phyloP scores from a whole-genome alignment of 1,140 invertebrate genomes.

The Eriosoma lanigerum region DNA sequence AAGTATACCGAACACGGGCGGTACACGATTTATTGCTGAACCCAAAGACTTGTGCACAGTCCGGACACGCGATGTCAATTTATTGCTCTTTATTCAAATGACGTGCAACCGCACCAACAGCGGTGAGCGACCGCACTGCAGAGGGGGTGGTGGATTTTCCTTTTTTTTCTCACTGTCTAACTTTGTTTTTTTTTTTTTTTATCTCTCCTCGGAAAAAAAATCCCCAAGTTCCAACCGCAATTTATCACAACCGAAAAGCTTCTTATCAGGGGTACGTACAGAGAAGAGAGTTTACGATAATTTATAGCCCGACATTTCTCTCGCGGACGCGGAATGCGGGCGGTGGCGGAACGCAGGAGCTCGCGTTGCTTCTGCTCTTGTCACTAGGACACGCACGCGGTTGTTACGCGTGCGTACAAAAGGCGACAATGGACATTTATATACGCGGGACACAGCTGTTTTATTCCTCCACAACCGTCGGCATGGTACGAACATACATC shows the following conservation, averaged over 20 bases:
- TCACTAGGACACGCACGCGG: background rate
- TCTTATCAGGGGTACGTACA: conserved; percentile 21
- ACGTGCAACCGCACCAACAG: background rate
- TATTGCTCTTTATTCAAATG: conserved; percentile 52
- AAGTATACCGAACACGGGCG: background rate
- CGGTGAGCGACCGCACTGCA: background rate
- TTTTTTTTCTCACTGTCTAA: background rate
- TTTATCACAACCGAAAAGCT: conserved; percentile 51
- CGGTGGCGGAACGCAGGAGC: background rate
- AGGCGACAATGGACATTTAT: conserved; percentile 42
- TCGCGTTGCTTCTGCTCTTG: background rate
- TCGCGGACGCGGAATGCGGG: conserved; percentile 22
- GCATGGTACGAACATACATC: background rate
- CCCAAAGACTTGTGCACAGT: conserved; percentile 29
- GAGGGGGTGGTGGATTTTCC: background rate
- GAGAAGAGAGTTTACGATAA: conserved; percentile 40
- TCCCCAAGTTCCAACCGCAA: conserved; percentile 43
- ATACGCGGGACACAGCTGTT: conserved; percentile 14
- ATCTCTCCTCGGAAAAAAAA: conserved; percentile 41
- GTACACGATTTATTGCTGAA: conserved; percentile 29
- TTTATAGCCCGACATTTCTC: conserved; percentile 37
- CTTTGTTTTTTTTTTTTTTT: conserved; percentile 31
- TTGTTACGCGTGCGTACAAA: background rate
- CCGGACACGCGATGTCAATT: conserved; percentile 51
- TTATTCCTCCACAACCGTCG: background rate